phyloP scores from a whole-genome alignment of 30 jellyfish, hydroid and myxozoan species.

The Aurelia aurita region DNA sequence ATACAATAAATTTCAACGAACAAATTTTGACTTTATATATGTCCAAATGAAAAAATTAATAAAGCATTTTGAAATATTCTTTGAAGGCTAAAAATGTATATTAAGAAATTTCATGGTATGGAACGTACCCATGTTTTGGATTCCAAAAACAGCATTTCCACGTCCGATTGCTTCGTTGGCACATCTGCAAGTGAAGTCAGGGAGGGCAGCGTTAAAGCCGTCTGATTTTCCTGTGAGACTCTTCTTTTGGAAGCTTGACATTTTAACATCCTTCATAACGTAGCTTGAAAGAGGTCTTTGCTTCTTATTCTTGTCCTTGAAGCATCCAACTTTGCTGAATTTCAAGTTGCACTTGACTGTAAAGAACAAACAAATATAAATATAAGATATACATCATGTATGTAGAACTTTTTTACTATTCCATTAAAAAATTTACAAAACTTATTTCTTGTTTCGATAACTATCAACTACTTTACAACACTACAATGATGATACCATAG shows the following conservation, averaged over 20 bases:
- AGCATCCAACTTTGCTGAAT: conserved; percentile 95
- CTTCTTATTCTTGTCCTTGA: conserved; percentile 72
- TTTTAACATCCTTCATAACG: conserved; percentile 85
- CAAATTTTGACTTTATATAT: no score
- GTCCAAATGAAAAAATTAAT: no score
- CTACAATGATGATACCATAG: no score
- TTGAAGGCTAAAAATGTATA: no score
- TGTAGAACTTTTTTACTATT: background rate
- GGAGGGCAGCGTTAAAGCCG: conserved; percentile 77
- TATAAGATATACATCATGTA: no score
- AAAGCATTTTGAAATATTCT: no score
- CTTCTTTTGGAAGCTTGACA: conserved; percentile 78
- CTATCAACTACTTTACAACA: no score
- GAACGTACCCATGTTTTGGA: conserved; percentile 85
- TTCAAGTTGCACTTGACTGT: conserved; percentile 93
- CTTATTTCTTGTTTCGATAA: no score
- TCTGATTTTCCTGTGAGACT: conserved; percentile 69
- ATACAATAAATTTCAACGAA: no score
- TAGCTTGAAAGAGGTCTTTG: conserved; percentile 74
- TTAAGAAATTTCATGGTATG: no score
- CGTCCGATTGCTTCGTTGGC: conserved; percentile 96
- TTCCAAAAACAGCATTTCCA: conserved; percentile 93
- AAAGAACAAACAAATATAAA: background rate
- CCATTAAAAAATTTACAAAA: background rate
- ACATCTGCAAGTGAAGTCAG: conserved; percentile 93